Evolutionary conservation across 2,888 invertebrate genomes (phyloP).

Genomic region (Diplazon laetatorius): DNA sequence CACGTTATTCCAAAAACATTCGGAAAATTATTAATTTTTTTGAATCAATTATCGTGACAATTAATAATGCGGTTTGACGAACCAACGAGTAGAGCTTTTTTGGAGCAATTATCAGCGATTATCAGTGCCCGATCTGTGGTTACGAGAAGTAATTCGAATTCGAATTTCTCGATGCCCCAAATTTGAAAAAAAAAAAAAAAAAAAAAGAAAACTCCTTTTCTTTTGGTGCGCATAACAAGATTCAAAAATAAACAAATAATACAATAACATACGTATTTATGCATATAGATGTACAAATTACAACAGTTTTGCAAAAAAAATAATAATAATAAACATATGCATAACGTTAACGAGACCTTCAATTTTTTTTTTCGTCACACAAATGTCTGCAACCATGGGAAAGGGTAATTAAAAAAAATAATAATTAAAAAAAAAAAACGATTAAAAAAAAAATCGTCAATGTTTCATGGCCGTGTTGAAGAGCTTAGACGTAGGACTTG

Average conservation of each 20-base stretch:
- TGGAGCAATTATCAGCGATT: too few species aligned
- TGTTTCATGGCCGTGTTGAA: constrained; percentile 58
- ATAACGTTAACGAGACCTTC: constrained; percentile 44
- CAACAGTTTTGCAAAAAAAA: constrained; percentile 56
- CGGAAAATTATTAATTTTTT: too few species aligned
- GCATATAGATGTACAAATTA: constrained; percentile 36
- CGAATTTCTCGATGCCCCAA: too few species aligned
- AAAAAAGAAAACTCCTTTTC: too few species aligned
- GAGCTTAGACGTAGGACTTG: constrained; percentile 45
- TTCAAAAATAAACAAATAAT: constrained; percentile 37
- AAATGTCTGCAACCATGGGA: constrained; percentile 58
- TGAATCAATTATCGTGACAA: too few species aligned
- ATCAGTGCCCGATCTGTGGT: too few species aligned
- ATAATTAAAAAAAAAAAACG: constrained; percentile 31
- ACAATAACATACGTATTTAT: constrained; percentile 54
- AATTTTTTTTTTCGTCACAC: constrained; percentile 23
- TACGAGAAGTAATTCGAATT: too few species aligned
- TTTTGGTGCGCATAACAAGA: constrained; percentile 62
- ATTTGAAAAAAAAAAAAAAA: too few species aligned
- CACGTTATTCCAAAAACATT: neutral
- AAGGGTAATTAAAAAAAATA: constrained; percentile 18
- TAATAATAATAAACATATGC: too few species aligned
- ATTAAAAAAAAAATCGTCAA: constrained; percentile 57
- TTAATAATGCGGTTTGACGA: too few species aligned
- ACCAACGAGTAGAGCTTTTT: too few species aligned